Conservation (phyloP, 2,113 vertebrate genomes). For the Psammodynastes pulverulentus region DNA sequence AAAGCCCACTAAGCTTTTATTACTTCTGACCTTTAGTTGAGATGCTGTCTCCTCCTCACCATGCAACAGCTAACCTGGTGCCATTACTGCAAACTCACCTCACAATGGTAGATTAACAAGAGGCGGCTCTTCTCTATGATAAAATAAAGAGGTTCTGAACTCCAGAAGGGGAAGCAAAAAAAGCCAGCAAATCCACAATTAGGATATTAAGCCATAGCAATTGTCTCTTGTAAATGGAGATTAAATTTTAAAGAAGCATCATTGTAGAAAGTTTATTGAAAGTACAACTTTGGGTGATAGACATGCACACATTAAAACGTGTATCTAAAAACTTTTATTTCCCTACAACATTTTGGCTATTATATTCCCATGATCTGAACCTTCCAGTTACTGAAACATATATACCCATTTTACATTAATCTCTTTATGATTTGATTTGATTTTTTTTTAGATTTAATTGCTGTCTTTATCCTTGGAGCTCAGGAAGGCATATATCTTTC, state of each 20-base stretch:
- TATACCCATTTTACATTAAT: background rate
- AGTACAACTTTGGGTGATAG: background rate
- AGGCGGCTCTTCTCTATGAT: background rate
- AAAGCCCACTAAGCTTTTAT: background rate
- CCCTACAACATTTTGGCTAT: background rate
- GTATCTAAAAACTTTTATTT: background rate
- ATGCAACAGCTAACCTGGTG: background rate
- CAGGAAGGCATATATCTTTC: background rate
- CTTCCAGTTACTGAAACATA: background rate
- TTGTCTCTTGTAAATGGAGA: conserved; percentile 10
- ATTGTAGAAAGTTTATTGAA: background rate
- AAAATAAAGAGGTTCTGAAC: background rate
- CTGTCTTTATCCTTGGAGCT: background rate
- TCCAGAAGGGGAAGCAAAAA: background rate
- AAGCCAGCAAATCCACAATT: conserved; percentile 13
- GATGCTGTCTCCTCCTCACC: background rate
- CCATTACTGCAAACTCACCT: conserved; percentile 18
- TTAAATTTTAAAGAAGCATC: background rate
- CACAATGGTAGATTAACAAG: background rate
- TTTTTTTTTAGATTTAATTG: background rate
- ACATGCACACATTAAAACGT: background rate
- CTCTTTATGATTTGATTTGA: background rate
- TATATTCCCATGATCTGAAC: background rate
- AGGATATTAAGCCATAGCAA: background rate
- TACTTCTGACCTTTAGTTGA: background rate